phyloP scores from a whole-genome alignment of 2,888 invertebrate genomes.

The Sesia bembeciformis region DNA sequence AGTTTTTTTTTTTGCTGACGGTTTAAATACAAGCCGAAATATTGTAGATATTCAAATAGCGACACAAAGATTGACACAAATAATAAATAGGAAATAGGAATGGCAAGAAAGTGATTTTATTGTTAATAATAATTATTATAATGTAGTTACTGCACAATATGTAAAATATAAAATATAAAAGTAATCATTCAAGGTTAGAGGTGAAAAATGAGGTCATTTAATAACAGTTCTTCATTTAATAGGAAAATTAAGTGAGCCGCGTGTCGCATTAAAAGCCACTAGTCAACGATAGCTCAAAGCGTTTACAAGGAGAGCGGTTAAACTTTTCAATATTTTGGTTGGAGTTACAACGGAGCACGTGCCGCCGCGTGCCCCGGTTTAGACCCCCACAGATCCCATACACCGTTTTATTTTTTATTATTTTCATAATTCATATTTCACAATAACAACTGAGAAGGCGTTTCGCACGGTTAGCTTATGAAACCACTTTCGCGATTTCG shows the following conservation, averaged over 20 bases:
- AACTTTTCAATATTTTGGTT: constrained; percentile 71
- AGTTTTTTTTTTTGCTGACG: no score
- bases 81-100: no score
- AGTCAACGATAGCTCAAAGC: constrained; percentile 18
- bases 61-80: no score
- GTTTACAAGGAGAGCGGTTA: constrained; percentile 44
- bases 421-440: constrained; percentile 74
- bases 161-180: background rate
- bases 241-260: constrained; percentile 54
- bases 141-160: background rate
- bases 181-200: no score
- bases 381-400: constrained; percentile 45
- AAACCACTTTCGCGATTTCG: constrained; percentile 49
- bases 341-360: constrained; percentile 40
- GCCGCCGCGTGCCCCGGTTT: constrained; percentile 63
- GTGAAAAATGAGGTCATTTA: constrained; percentile 25
- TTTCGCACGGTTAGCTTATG: constrained; percentile 72
- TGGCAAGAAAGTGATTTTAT: no score
- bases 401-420: constrained; percentile 67
- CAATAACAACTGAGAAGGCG: constrained; percentile 71
- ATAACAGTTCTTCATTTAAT: constrained; percentile 45
- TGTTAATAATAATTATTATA: background rate
- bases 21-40: no score
- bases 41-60: no score
- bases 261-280: constrained; percentile 47